Evolutionary conservation across 2,888 invertebrate species (phyloP).

Genomic region (Drosophila nigricruria): DNA sequence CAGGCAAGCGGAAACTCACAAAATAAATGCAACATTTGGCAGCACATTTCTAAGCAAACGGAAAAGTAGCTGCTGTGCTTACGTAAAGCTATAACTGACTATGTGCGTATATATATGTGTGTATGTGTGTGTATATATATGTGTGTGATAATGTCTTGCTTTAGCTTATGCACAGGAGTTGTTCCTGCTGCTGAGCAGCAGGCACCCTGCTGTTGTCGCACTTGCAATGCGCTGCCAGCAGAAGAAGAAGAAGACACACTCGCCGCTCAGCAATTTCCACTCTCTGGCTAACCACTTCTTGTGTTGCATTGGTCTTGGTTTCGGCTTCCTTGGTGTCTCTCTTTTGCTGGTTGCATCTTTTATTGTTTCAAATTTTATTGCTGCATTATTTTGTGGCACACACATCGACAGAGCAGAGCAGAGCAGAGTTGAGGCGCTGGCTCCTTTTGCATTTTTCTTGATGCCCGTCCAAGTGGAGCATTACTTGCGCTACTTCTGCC

Average conservation of each 20-base stretch:
- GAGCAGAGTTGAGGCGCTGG: slow-evolving; percentile 20
- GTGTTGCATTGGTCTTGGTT: not conserved
- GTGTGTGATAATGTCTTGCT: slow-evolving; percentile 50
- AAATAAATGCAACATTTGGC: slow-evolving; percentile 83
- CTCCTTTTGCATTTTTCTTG: slow-evolving; percentile 72
- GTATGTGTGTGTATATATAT: slow-evolving; percentile 20
- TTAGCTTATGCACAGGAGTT: slow-evolving; percentile 47
- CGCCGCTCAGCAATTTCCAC: slow-evolving; percentile 64
- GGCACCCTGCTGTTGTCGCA: slow-evolving; percentile 59
- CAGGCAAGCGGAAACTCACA: slow-evolving; percentile 75
- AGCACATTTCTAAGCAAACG: slow-evolving; percentile 72
- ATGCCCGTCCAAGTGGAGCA: slow-evolving; percentile 78
- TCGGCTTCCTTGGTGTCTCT: slow-evolving; percentile 19
- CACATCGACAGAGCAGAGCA: slow-evolving; percentile 21
- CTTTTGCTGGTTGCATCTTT: slow-evolving; percentile 57
- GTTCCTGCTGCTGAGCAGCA: slow-evolving; percentile 30
- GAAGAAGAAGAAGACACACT: slow-evolving; percentile 16
- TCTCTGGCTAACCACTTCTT: slow-evolving; percentile 59
- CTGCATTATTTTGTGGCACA: slow-evolving; percentile 75
- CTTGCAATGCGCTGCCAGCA: slow-evolving; percentile 32
- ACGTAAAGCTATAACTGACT: slow-evolving; percentile 11
- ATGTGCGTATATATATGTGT: slow-evolving; percentile 1
- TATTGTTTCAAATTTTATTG: slow-evolving; percentile 82
- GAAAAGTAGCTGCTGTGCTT: slow-evolving; percentile 69
- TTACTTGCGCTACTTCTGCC: slow-evolving; percentile 50